Conservation (phyloP, 2,797 vertebrate species). For the Todus mexicanus region DNA sequence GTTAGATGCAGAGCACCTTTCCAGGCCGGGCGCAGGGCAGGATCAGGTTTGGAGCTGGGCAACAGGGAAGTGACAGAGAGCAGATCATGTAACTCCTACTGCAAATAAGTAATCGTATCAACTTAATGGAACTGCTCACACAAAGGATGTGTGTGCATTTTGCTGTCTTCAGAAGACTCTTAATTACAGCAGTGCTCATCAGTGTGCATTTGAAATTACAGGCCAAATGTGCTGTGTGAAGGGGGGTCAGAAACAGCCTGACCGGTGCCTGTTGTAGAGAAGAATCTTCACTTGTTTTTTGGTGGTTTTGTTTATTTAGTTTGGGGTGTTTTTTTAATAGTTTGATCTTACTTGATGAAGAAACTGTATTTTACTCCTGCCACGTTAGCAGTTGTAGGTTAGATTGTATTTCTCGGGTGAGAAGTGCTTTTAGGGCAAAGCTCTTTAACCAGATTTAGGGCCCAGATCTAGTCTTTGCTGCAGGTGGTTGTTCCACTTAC, state of each 20-base stretch:
- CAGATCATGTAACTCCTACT: neutral
- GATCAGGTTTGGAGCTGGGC: slow-evolving; percentile 18
- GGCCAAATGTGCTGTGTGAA: neutral
- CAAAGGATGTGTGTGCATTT: neutral
- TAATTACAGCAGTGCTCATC: neutral
- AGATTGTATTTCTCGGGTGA: neutral
- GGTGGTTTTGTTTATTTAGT: no score
- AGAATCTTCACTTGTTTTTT: neutral
- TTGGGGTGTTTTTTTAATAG: neutral
- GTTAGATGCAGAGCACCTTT: neutral
- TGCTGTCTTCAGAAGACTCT: neutral
- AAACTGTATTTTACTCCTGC: neutral
- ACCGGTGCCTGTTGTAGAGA: neutral
- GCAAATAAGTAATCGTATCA: neutral
- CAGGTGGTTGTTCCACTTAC: neutral
- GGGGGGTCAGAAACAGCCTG: neutral
- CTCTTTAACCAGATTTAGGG: neutral
- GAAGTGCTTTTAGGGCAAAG: neutral
- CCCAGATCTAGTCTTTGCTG: neutral
- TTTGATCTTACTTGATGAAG: neutral
- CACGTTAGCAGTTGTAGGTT: neutral
- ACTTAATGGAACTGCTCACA: neutral
- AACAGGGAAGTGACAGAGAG: neutral
- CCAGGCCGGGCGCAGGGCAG: neutral
- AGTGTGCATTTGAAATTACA: neutral